Evolutionary conservation across 2,888 invertebrate genomes (phyloP).

Genomic region (Anorthoa munda): DNA sequence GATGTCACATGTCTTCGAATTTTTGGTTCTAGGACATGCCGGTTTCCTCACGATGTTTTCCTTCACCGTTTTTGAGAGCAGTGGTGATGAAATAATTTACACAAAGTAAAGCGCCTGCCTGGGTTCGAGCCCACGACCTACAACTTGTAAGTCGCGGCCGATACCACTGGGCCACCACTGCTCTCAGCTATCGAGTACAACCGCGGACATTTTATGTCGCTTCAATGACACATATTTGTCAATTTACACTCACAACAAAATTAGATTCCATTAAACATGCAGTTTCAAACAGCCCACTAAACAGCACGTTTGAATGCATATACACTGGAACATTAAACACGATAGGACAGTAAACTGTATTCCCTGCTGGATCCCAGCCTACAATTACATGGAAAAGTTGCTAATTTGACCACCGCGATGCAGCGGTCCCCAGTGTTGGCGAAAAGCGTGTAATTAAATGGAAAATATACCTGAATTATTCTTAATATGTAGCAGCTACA

Average conservation of each 20-base stretch:
- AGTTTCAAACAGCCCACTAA: conserved; percentile 24
- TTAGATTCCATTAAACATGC: conserved; percentile 29
- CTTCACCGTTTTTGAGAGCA: no score
- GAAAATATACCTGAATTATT: conserved; percentile 64
- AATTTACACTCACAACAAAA: conserved; percentile 18
- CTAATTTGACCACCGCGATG: conserved; percentile 68
- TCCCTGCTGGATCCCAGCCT: conserved; percentile 34
- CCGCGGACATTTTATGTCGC: no score
- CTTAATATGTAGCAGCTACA: not conserved
- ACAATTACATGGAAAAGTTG: conserved; percentile 74
- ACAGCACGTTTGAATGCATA: conserved; percentile 30
- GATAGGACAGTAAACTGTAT: conserved; percentile 36
- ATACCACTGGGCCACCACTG: no score
- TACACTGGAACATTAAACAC: conserved; percentile 46
- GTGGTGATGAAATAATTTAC: no score
- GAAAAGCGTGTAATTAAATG: conserved; percentile 70
- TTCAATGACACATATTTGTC: conserved; percentile 3
- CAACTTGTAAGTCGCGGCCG: no score
- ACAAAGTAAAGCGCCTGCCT: no score
- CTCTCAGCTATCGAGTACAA: no score
- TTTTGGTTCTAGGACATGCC: no score
- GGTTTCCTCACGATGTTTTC: no score
- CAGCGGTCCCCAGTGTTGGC: conserved; percentile 62
- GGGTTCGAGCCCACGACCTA: no score
- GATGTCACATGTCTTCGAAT: no score